Percentiles rank a stretch among this genome's conserved stretches.
phyloP scores from a whole-genome alignment of 92 coral and sea anemone species.

The Nematostella vectensis region DNA sequence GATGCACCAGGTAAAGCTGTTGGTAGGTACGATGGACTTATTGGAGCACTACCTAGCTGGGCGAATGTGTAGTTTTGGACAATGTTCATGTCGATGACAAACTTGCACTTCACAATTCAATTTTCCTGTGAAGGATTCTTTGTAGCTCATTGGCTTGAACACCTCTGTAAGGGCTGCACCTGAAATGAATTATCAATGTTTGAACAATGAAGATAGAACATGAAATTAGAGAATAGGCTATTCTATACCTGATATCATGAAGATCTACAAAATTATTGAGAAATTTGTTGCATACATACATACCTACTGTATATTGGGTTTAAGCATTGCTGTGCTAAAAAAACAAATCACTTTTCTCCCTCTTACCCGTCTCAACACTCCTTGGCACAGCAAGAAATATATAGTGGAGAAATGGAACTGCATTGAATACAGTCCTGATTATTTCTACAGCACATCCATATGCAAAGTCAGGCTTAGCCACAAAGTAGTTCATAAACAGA shows the following conservation, averaged over 20 bases:
- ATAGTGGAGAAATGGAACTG: constrained; percentile 88
- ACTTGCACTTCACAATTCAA: constrained; percentile 70
- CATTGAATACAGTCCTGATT: constrained; percentile 93
- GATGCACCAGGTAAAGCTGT: neutral
- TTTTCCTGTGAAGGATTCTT: constrained; percentile 53
- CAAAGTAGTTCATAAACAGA: constrained; percentile 93
- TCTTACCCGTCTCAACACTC: constrained; percentile 62
- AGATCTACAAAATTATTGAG: no score
- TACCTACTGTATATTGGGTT: no score
- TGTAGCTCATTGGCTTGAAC: constrained; percentile 52
- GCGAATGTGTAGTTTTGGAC: constrained; percentile 82
- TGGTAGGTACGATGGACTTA: neutral
- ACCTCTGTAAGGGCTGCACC: constrained; percentile 64
- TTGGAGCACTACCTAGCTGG: constrained; percentile 60
- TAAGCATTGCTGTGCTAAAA: no score
- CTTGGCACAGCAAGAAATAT: constrained; percentile 75
- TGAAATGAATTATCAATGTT: neutral
- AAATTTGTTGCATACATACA: no score
- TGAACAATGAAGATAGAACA: no score
- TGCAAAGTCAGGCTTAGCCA: constrained; percentile 91
- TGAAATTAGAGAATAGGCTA: no score
- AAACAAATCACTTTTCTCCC: neutral
- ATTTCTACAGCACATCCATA: constrained; percentile 88
- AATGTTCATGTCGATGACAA: constrained; percentile 88
- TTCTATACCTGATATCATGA: no score